Conservation (phyloP, 2,113 vertebrate species). For the Ammospiza caudacuta region DNA sequence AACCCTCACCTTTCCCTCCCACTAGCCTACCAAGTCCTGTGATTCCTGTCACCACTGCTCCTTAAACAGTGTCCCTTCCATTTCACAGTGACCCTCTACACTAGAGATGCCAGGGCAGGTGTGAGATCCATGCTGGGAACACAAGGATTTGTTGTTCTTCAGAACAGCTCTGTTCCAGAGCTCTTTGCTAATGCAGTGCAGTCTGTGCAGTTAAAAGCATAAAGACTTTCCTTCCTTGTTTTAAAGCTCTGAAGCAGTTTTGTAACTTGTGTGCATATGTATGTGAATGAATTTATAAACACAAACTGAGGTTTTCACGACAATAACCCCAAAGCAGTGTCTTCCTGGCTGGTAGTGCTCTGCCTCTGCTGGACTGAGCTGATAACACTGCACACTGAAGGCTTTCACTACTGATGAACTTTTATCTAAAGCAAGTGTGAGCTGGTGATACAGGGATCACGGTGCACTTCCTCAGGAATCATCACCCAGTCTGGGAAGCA, state of each 20-base stretch:
- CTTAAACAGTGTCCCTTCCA: background rate
- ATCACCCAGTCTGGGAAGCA: background rate
- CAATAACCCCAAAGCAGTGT: background rate
- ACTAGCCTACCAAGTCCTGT: background rate
- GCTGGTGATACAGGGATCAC: background rate
- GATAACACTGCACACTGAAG: background rate
- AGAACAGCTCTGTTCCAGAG: background rate
- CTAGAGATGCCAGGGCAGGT: background rate
- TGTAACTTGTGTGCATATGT: fast-evolving
- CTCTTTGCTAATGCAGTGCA: background rate
- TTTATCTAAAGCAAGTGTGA: background rate
- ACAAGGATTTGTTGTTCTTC: background rate
- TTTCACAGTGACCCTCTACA: background rate
- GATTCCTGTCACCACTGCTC: background rate
- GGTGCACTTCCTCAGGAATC: background rate
- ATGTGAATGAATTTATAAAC: background rate
- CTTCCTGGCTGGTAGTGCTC: background rate
- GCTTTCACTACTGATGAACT: background rate
- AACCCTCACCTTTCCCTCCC: background rate
- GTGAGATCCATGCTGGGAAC: background rate
- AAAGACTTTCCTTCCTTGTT: background rate
- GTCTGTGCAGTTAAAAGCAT: background rate
- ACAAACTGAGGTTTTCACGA: fast-evolving
- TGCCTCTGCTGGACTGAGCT: background rate
- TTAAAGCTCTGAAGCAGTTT: background rate